Conservation (phyloP, 37 sponge, comb jelly and placozoan species). For the Cliona cf. orientalis region DNA sequence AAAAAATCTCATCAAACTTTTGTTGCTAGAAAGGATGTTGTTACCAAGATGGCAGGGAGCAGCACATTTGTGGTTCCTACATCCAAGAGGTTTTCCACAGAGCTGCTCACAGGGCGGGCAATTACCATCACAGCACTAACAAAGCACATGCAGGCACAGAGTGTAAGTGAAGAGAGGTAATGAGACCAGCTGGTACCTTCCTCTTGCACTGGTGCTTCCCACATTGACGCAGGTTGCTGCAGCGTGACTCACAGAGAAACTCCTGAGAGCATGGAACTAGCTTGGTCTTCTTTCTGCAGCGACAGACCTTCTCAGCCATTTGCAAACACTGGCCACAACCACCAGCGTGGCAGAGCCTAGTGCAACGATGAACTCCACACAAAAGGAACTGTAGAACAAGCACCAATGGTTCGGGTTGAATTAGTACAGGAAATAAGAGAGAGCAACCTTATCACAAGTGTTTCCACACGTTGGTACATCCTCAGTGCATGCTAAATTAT, state of each 20-base stretch:
- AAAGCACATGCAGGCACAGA: constrained; percentile 12
- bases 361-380: constrained; percentile 76
- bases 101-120: constrained; percentile 88
- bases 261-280: constrained; percentile 68
- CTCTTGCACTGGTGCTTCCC: constrained; percentile 90
- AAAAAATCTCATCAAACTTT: not conserved
- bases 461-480: constrained; percentile 87
- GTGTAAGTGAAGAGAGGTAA: constrained; percentile 16
- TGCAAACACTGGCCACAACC: constrained; percentile 87
- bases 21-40: not conserved
- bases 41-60: constrained; percentile 86
- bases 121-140: constrained; percentile 89
- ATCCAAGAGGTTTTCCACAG: constrained; percentile 77
- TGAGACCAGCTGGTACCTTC: constrained; percentile 60
- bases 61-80: constrained; percentile 91
- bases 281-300: constrained; percentile 82
- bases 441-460: constrained; percentile 78
- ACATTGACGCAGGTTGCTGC: constrained; percentile 76
- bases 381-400: constrained; percentile 30
- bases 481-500: constrained; percentile 73
- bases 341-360: constrained; percentile 79
- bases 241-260: constrained; percentile 85
- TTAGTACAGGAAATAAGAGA: not conserved
- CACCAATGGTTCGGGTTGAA: too few relatives aligned
- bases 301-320: constrained; percentile 57